Base-by-base conservation (phyloP, 1,140 invertebrate genomes). In the Stenopsyche tienmushanensis region DNA sequence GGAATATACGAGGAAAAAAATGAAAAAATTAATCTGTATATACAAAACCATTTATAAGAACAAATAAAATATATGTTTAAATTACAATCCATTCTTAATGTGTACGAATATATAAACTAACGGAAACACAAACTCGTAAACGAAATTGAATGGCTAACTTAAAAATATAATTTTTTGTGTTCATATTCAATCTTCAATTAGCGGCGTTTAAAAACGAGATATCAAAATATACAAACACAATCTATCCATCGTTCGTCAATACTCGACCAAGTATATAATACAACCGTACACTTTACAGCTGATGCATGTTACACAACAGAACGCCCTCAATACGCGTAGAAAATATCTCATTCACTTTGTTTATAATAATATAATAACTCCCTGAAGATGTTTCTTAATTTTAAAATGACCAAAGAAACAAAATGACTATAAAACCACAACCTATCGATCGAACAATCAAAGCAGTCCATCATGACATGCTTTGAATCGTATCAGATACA, bases 21-120 rank as follows among this genome's bases (percentile, higher is more conserved):
- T 55, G 54, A 55, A 3, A 59, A 15, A 18, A 18, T 10, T 21
- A 29, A 23, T 55, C 42, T 23, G 55, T 69, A 66, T 69, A 65
- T 66, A 69, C 67, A 69, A 69, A 69, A 69, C 64, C 67, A 65
- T 65, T 69, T 69, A 69, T 65, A 69, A 69, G 59, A 65, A 69
- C 63, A 65, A 69, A 69, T 65, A 65, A 69, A 65, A 64, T 39
- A 39, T 64, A 49, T 59, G 9, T 53, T 53, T 23, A 23, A 62
- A 64, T 62, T 65, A 69, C 59, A 65, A 57, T 57, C 62, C 62
- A 62, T 50, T 53, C 63, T 69, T 65, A 69, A 65, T 62, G 64
- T 54, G 34, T 64, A 69, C 62, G 62, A 69, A 65, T 65, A 34
- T 55, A 62, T 69, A 69, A 7, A 50, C 66, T 69, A 69, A 62